Base-by-base conservation (phyloP, 37 sponge, comb jelly and placozoan genomes). In the Agelas oroides region DNA sequence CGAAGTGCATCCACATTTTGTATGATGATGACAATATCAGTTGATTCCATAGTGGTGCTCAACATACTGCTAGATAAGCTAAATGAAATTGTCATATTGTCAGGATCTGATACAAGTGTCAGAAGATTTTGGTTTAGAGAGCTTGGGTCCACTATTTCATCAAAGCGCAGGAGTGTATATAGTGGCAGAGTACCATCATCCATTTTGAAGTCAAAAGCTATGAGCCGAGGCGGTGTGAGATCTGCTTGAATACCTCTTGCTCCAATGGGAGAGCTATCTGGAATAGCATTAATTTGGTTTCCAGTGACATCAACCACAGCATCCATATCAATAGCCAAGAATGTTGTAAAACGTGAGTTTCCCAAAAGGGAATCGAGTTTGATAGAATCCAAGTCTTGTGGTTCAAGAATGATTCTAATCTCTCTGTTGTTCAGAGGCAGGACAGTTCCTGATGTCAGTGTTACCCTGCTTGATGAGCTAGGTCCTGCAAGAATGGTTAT, bases 151-250 rank as follows among this genome's bases (percentile, higher is more conserved):
- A 96, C 88, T 0, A 75, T 83, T 83, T 96, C 97, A 88, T 91
- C 83, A 78, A 96, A 96, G 33, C 87, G 53, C 12, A 96, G 86
- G 32, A 85, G 78, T 8, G 93, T 52, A 60, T 84, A 91, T 0
- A 96, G 71, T 75, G 97, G 93, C 20, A 93, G 81, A 12, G 72
- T 78, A 19, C 56, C 58, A 58, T 88, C 52, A 53, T 97, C 97
- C 92, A 97, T 89, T 8, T 74, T 87, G 46, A 97, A 89, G 71
- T 97, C 89, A 74, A 97, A 97, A 25, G 73, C 63, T 16, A 53
- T 37, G n/a, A 97, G 85, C 18, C 27, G 31, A 30, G 97, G 97
- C 28, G 81, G 71, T n/a, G 84, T 89, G 25, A 74, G 77, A 76
- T 97, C 97, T 15, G 66, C 34, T 16, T 66, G 53, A 24, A 78